Evolutionary conservation across 2,888 invertebrate genomes (phyloP).

Genomic region (Kryphioiulus occultus): DNA sequence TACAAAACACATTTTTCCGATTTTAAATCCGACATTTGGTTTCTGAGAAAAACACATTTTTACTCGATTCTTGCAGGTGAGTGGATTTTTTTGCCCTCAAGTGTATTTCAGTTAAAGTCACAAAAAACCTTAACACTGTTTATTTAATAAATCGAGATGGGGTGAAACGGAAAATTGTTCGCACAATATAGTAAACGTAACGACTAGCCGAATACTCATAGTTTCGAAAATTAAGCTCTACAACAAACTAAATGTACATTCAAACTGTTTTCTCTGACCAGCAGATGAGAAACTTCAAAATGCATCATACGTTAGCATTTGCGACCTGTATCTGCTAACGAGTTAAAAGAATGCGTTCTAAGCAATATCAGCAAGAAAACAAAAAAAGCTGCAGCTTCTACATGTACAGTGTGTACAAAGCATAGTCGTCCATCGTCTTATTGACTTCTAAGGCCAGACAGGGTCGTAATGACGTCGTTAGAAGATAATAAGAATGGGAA

Average conservation of each 20-base stretch:
- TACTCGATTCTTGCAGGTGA: too few species aligned
- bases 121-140: background rate
- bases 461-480: background rate
- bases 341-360: background rate
- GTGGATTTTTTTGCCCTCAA: too few species aligned
- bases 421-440: background rate
- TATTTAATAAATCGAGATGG: background rate
- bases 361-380: background rate
- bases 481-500: background rate
- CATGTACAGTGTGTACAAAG: background rate
- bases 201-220: background rate
- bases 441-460: background rate
- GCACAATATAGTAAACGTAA: background rate
- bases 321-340: background rate
- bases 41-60: too few species aligned
- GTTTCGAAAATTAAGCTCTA: background rate
- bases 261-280: background rate
- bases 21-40: too few species aligned
- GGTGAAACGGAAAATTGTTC: background rate
- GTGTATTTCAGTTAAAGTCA: too few species aligned
- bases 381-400: background rate
- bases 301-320: background rate
- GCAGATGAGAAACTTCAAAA: background rate
- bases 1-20: too few species aligned
- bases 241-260: slow-evolving; percentile 2